Percentiles rank a stretch among this genome's conserved stretches.
Conservation (phyloP, 2,888 invertebrate genomes). For the Acanthoscelides obtectus region DNA sequence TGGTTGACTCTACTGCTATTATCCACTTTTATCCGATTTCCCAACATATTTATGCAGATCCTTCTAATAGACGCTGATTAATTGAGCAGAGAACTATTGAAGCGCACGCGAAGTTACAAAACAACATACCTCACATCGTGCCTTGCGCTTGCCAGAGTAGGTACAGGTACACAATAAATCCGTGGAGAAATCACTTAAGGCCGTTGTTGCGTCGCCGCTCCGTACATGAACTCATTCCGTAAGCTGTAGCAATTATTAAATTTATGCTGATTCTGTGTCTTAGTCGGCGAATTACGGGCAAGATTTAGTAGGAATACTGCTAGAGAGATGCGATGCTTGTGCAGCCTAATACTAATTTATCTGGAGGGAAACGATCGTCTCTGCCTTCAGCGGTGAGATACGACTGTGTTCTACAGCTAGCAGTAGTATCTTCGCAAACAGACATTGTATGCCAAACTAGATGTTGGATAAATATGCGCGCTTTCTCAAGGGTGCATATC, state of each 20-base stretch:
- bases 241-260: slow-evolving; percentile 45
- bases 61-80: background rate
- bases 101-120: background rate
- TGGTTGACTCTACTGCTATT: too few species aligned
- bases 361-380: slow-evolving; percentile 30
- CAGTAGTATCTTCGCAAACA: background rate
- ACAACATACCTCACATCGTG: background rate
- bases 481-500: too few species aligned
- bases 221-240: slow-evolving; percentile 4
- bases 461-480: too few species aligned
- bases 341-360: slow-evolving; percentile 49
- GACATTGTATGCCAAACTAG: background rate
- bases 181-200: background rate
- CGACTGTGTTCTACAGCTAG: background rate
- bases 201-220: background rate
- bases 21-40: background rate
- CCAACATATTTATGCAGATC: background rate
- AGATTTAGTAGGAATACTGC: slow-evolving; percentile 50
- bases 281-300: slow-evolving; percentile 49
- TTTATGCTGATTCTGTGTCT: slow-evolving; percentile 54
- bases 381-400: background rate
- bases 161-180: background rate
- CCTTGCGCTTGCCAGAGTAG: background rate
- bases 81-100: background rate
- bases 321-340: slow-evolving; percentile 43